A percentile compares a stretch with the other conserved stretches of the same genome.
Evolutionary conservation across 1,140 invertebrate genomes (phyloP).

Genomic region (Drosophila littoralis): DNA sequence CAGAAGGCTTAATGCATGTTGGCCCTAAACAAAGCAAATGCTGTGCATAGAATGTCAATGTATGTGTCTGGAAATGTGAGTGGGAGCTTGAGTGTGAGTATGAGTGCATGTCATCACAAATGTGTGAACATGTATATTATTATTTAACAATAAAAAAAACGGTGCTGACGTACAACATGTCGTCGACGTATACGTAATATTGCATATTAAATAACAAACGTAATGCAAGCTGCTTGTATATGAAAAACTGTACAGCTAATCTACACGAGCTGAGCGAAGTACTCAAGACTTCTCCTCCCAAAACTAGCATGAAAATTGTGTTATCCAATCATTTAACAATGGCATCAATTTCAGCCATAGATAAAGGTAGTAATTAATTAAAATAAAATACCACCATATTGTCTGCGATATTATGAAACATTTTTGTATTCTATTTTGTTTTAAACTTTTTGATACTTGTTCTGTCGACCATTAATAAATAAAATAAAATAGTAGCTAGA

Average conservation of each 20-base stretch:
- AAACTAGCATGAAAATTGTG: too few relatives aligned
- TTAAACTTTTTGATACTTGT: too few relatives aligned
- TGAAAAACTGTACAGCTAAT: background rate
- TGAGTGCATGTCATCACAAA: conserved; percentile 22
- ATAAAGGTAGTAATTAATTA: too few relatives aligned
- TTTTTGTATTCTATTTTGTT: too few relatives aligned
- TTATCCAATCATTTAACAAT: too few relatives aligned
- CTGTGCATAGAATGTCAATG: conserved; percentile 43
- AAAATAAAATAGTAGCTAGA: too few relatives aligned
- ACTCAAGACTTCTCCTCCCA: too few relatives aligned
- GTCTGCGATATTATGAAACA: too few relatives aligned
- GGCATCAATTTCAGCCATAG: too few relatives aligned
- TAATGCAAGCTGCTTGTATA: conserved; percentile 2
- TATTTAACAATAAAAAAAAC: conserved; percentile 2
- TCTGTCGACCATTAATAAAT: too few relatives aligned
- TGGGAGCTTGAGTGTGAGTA: background rate
- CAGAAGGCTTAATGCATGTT: conserved; percentile 49
- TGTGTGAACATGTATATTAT: conserved; percentile 6
- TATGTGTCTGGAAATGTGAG: background rate
- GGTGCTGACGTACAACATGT: conserved; percentile 32
- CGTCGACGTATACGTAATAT: conserved; percentile 57
- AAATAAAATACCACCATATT: too few relatives aligned
- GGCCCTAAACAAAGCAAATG: conserved; percentile 65
- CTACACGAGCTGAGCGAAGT: background rate
- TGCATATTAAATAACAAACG: conserved; percentile 2